Conservation (phyloP, 2,113 vertebrate species). For the Spilogale gracilis region DNA sequence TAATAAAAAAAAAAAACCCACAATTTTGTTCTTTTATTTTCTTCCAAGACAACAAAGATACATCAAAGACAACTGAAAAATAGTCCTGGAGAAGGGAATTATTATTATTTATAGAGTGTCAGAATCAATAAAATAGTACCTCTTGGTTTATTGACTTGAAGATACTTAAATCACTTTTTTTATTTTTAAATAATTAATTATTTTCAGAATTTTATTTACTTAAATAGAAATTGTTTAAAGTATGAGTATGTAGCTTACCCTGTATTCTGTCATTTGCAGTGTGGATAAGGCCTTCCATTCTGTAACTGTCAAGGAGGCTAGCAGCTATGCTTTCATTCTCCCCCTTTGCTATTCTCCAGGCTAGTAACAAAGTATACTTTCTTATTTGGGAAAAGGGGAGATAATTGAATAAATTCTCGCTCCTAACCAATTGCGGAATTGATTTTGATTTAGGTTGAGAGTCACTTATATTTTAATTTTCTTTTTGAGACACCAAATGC, state of each 20-base stretch:
- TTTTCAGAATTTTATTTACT: constrained; percentile 71
- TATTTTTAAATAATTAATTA: constrained; percentile 62
- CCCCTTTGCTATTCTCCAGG: constrained; percentile 38
- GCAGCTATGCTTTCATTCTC: constrained; percentile 61
- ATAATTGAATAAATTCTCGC: constrained; percentile 78
- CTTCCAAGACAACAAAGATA: constrained; percentile 77
- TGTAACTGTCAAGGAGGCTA: constrained; percentile 58
- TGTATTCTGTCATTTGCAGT: constrained; percentile 42
- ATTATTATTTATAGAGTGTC: constrained; percentile 67
- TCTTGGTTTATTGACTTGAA: constrained; percentile 60
- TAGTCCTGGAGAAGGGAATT: constrained; percentile 77
- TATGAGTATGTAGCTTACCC: not conserved
- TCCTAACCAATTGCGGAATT: constrained; percentile 67
- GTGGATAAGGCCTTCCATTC: constrained; percentile 31
- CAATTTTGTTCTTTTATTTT: constrained; percentile 79
- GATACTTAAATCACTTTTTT: constrained; percentile 51
- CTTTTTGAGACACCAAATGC: constrained; percentile 71
- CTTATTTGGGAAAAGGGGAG: constrained; percentile 72
- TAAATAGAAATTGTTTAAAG: constrained; percentile 44
- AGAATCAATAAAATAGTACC: constrained; percentile 69
- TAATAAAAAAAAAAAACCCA: constrained; percentile 76
- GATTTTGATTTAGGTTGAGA: constrained; percentile 76
- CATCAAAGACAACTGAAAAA: constrained; percentile 83
- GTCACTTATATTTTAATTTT: constrained; percentile 78
- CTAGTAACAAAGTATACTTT: constrained; percentile 71